Conservation (phyloP, 2,888 invertebrate genomes). For the Escarpia spicata region DNA sequence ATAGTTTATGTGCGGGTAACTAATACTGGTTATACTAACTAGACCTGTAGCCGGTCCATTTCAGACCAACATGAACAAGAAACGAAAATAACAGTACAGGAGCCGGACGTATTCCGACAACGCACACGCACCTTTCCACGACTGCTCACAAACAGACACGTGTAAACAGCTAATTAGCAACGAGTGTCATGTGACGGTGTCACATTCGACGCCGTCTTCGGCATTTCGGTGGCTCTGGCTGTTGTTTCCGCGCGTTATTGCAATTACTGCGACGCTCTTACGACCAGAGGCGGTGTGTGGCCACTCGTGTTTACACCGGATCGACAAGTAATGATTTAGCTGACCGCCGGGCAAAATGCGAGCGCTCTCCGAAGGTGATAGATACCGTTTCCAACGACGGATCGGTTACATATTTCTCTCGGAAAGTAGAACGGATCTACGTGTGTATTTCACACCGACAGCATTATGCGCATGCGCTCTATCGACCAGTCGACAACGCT, state of each 20-base stretch:
- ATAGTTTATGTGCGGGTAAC: no score
- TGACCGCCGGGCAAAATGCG: neutral
- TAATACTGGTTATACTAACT: no score
- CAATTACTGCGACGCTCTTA: neutral
- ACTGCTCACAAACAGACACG: neutral
- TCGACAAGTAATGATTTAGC: slow-evolving; percentile 1
- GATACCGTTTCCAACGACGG: neutral
- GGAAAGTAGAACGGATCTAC: neutral
- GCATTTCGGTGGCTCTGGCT: neutral
- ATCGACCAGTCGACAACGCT: neutral
- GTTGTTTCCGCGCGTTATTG: neutral
- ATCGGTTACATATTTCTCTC: slow-evolving; percentile 1
- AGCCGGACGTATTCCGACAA: neutral
- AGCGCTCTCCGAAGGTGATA: neutral
- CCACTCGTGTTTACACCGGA: slow-evolving; percentile 1
- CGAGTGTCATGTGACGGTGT: neutral
- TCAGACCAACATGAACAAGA: neutral
- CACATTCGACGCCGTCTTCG: neutral
- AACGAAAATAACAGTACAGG: neutral
- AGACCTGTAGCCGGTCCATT: neutral
- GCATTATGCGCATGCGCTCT: neutral
- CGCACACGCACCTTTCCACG: neutral
- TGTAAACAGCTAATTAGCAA: slow-evolving; percentile 12
- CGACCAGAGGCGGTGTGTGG: neutral
- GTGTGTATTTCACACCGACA: neutral